Evolutionary conservation across 2,888 invertebrate genomes (phyloP).

Genomic region (Axea sp.): DNA sequence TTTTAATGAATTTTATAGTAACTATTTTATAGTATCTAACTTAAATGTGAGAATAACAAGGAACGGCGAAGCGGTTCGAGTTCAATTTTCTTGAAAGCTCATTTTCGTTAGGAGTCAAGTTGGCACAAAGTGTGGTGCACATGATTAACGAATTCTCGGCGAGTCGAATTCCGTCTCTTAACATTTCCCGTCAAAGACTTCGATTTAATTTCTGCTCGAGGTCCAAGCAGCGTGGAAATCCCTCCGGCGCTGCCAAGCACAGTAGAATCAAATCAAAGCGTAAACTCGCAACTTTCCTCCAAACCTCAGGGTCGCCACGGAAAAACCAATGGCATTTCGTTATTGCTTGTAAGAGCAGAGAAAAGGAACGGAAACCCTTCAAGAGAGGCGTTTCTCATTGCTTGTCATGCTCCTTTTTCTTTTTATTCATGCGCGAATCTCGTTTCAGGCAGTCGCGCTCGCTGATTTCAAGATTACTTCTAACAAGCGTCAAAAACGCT

Average conservation of each 20-base stretch:
- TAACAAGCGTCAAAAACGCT: conserved; percentile 53
- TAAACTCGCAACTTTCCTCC: conserved; percentile 74
- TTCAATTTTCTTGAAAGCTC: conserved; percentile 50
- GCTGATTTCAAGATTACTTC: conserved; percentile 53
- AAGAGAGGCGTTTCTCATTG: conserved; percentile 57
- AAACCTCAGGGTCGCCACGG: conserved; percentile 61
- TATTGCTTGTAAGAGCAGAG: conserved; percentile 69
- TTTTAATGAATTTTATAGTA: conserved; percentile 34
- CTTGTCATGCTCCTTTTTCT: conserved; percentile 43
- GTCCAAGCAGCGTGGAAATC: conserved; percentile 66
- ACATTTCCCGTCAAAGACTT: conserved; percentile 73
- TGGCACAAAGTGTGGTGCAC: conserved; percentile 52
- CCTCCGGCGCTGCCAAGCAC: conserved; percentile 61
- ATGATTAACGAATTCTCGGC: conserved; percentile 68
- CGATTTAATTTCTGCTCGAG: conserved; percentile 76
- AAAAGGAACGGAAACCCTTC: conserved; percentile 56
- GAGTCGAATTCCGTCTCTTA: conserved; percentile 63
- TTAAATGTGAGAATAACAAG: conserved; percentile 14
- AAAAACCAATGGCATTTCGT: conserved; percentile 74
- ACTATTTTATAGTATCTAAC: too few relatives aligned
- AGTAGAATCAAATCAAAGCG: conserved; percentile 73
- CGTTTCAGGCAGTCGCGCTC: conserved; percentile 39
- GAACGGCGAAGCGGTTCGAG: conserved; percentile 19
- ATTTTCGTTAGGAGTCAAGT: conserved; percentile 41
- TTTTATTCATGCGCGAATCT: conserved; percentile 59